Evolutionary conservation across 2,113 vertebrate genomes (phyloP).

Genomic region (Eulemur macaco): DNA sequence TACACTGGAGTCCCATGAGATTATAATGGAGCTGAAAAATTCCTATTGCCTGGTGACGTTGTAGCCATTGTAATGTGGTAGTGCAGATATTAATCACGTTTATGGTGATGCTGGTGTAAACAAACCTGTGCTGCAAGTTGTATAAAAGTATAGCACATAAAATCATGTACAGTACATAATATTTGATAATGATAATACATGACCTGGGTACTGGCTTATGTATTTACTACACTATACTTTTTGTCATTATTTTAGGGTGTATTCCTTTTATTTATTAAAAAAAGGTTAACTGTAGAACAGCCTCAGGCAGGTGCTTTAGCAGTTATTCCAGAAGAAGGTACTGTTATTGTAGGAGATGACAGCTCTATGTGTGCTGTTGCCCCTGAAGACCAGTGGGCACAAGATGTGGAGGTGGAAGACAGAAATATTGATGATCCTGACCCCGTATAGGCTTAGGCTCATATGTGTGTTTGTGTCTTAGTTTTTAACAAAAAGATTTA

Average conservation of each 20-base stretch:
- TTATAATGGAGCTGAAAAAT: not conserved
- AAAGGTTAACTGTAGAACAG: not conserved
- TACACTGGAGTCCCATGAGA: not conserved
- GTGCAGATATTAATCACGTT: not conserved
- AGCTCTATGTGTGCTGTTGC: not conserved
- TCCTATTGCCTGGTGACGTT: not conserved
- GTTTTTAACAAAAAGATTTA: not conserved
- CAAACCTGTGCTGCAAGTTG: not conserved
- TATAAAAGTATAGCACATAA: not conserved
- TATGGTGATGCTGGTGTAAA: not conserved
- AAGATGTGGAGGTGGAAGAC: not conserved
- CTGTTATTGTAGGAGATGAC: not conserved
- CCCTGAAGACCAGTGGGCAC: not conserved
- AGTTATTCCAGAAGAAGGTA: not conserved
- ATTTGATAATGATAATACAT: not conserved
- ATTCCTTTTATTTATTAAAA: not conserved
- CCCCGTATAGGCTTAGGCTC: not conserved
- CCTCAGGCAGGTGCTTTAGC: not conserved
- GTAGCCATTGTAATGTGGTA: not conserved
- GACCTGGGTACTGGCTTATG: not conserved
- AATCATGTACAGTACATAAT: not conserved
- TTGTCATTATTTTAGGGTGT: not conserved
- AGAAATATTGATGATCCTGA: not conserved
- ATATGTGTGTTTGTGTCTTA: not conserved
- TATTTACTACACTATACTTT: not conserved